A percentile compares a stretch with the other conserved stretches of the same genome.
Evolutionary conservation across 2,113 vertebrate species (phyloP).

Genomic region (Gobio gobio): DNA sequence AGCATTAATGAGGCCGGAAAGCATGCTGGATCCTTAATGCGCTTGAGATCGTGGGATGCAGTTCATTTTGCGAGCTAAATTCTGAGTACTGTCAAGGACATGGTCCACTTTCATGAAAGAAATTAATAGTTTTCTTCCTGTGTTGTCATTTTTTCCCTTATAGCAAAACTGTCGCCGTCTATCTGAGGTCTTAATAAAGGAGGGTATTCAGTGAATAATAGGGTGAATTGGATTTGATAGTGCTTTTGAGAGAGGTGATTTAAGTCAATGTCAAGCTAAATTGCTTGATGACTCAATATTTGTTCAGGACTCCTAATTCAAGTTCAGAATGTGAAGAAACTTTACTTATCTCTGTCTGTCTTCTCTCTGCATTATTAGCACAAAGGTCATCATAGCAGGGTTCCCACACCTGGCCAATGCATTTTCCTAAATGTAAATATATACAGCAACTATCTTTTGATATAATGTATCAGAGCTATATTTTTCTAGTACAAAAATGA

Average conservation of each 20-base stretch:
- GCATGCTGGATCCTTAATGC: not conserved
- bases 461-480: not conserved
- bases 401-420: not conserved
- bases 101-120: not conserved
- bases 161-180: not conserved
- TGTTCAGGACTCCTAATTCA: not conserved
- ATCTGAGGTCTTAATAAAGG: slow-evolving; percentile 5
- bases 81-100: not conserved
- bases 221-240: not conserved
- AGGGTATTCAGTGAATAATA: not conserved
- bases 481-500: not conserved
- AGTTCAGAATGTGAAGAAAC: not conserved
- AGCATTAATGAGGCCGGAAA: slow-evolving; percentile 27
- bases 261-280: slow-evolving; percentile 3
- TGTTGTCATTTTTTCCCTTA: not conserved
- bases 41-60: not conserved
- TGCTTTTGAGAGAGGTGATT: not conserved
- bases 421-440: not conserved
- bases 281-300: slow-evolving; percentile 15
- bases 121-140: not conserved
- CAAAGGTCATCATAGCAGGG: not conserved
- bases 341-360: not conserved
- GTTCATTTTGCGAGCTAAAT: not conserved
- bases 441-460: not conserved
- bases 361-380: not conserved